Evolutionary conservation across 2,797 vertebrate genomes (phyloP), one percentile per base, ranked within the genome.

Genomic region (Clarias platycephalus): DNA sequence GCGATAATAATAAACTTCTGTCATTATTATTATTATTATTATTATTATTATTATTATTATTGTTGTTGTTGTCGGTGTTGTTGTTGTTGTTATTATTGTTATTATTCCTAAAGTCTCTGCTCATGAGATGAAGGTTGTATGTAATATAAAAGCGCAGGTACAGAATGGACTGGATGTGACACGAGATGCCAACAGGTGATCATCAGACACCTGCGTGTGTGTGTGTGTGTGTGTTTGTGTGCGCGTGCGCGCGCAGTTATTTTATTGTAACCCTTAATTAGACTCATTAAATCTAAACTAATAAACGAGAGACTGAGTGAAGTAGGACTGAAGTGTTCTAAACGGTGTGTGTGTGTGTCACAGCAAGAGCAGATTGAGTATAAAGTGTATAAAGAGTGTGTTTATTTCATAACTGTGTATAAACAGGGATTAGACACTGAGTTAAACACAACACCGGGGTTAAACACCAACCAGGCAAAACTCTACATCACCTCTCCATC

Each of bases 181-280:
- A 16, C 31, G 3, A 40, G 37, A 79, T 63, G 76, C 76, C 40
- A 79, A 79, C 76, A 79, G 76, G 76, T 79, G 76, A 40, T 79
- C 8, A 20, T 26, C 76, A 79, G 34, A 40, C 28, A 5, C 68
- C 24, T 37, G 28, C 68, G n/a, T 37, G 24, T 2, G 2, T 9
- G 53, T 37, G 74, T 37, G 74, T 76, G 18, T 75, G 15, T 57
- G 28, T 34, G 71, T 55, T 12, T 28, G n/a, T 53, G 70, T 26
- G 70, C 53, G 70, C 16, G 71, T 22, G 72, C 49, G 40, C 20
- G 44, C 3, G 70, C 3, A 4, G 44, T 71, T 13, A 28, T 60
- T n/a, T 24, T 49, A 44, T 77, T 60, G 22, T 22, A 15, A 37
- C 10, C 12, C 55, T 37, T 22, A 34, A 76, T 34, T 13, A 57